Evolutionary conservation across 2,113 vertebrate species (phyloP).

Genomic region (Channa maculata): DNA sequence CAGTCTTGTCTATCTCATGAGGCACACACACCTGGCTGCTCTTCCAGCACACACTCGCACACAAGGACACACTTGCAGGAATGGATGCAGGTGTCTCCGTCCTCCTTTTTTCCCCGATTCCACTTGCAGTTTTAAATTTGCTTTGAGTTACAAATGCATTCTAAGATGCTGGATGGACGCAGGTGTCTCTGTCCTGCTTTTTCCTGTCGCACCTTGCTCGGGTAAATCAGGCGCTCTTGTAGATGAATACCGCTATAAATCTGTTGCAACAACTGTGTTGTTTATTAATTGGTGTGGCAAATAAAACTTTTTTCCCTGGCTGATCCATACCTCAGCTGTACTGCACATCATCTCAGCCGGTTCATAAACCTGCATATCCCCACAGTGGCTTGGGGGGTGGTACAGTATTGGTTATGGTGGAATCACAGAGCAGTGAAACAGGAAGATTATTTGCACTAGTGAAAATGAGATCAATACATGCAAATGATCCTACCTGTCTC

Average conservation of each 20-base stretch:
- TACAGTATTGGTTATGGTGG: neutral
- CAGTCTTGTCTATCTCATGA: constrained; percentile 65
- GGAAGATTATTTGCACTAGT: neutral
- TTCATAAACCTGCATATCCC: neutral
- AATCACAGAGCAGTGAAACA: neutral
- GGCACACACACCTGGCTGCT: constrained; percentile 17
- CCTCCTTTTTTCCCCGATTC: neutral
- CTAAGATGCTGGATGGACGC: too few species aligned
- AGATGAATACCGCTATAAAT: neutral
- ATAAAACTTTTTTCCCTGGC: neutral
- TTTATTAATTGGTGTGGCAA: neutral
- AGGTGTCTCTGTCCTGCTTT: neutral
- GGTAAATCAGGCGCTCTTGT: constrained; percentile 7
- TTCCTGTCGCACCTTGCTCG: constrained; percentile 21
- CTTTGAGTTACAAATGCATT: too few species aligned
- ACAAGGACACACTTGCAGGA: constrained; percentile 23
- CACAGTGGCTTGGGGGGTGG: neutral
- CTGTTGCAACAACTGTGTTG: neutral
- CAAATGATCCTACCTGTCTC: neutral
- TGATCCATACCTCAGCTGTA: neutral
- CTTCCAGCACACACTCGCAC: constrained; percentile 53
- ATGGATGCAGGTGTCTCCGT: constrained; percentile 7
- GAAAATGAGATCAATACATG: constrained; percentile 3
- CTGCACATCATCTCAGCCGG: constrained; percentile 4
- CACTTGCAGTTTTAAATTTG: too few species aligned